Conservation (phyloP, 2,797 vertebrate species). For the Onychomys leucogaster region DNA sequence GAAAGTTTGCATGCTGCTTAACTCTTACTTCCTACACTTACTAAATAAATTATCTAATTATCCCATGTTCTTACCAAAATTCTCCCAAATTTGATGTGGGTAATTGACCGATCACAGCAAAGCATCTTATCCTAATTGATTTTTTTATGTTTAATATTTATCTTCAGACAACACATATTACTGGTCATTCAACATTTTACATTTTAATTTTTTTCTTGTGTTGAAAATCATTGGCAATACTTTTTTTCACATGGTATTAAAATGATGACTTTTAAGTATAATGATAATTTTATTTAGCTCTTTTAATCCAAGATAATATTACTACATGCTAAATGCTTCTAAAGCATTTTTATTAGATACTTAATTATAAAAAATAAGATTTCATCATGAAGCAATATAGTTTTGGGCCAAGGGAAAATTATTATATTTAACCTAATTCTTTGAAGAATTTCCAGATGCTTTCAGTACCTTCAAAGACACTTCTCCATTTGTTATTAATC, state of each 20-base stretch:
- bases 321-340: conserved; percentile 24
- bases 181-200: not conserved
- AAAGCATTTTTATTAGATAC: conserved; percentile 28
- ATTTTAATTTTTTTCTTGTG: conserved; percentile 1
- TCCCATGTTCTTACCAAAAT: not conserved
- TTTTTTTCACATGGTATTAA: not conserved
- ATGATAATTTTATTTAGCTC: conserved; percentile 28
- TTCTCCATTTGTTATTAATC: conserved; percentile 53
- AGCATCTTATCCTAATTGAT: conserved; percentile 27
- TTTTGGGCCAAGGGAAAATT: conserved; percentile 41
- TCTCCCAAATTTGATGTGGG: not conserved
- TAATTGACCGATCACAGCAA: not conserved
- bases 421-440: conserved; percentile 32
- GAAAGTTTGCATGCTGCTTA: not conserved
- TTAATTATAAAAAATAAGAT: conserved; percentile 58
- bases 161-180: not conserved
- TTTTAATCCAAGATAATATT: conserved; percentile 28
- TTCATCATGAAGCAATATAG: conserved; percentile 32
- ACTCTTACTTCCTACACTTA: not conserved
- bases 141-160: conserved; percentile 21
- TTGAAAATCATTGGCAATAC: not conserved
- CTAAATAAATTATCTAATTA: not conserved
- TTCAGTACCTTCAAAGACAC: conserved; percentile 40
- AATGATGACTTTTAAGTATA: conserved; percentile 37
- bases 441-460: conserved; percentile 54